Conservation (phyloP, 2,888 invertebrate genomes). For the Megamerina dolium region DNA sequence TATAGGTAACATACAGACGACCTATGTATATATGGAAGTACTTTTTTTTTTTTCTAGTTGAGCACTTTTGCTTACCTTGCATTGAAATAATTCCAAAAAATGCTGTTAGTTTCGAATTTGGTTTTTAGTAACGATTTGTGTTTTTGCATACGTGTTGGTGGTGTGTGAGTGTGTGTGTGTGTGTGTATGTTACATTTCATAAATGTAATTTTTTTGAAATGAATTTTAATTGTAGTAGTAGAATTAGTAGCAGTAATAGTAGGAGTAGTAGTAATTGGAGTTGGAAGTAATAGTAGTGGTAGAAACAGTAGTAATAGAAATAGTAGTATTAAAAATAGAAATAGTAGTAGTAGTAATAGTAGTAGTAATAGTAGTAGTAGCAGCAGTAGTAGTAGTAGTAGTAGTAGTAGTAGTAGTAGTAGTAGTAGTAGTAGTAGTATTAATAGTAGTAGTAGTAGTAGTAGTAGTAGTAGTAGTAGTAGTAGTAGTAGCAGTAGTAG, state of each 20-base stretch:
- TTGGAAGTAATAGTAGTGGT: too few relatives aligned
- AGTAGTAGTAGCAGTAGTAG: too few relatives aligned
- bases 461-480: too few relatives aligned
- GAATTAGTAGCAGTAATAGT: too few relatives aligned
- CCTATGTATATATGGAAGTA: not conserved
- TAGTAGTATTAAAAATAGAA: too few relatives aligned
- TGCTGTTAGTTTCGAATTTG: slow-evolving; percentile 59
- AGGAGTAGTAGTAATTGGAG: too few relatives aligned
- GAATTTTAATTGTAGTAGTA: too few relatives aligned
- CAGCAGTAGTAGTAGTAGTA: slow-evolving; percentile 17
- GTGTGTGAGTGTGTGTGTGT: slow-evolving; percentile 4
- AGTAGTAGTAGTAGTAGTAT: too few relatives aligned
- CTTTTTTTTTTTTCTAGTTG: slow-evolving; percentile 20
- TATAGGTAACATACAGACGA: not conserved
- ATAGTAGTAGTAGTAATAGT: slow-evolving; percentile 10
- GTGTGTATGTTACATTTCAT: too few relatives aligned
- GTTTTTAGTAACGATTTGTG: slow-evolving; percentile 10
- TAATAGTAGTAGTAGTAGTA: too few relatives aligned
- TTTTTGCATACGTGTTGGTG: slow-evolving; percentile 5
- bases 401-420: slow-evolving; percentile 11
- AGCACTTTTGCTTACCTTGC: slow-evolving; percentile 74
- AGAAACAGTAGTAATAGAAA: slow-evolving; percentile 19
- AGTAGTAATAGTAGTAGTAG: slow-evolving; percentile 16
- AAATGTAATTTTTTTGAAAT: too few relatives aligned
- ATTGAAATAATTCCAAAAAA: slow-evolving; percentile 99